phyloP scores from a whole-genome alignment of 2,888 invertebrate species.

The Antheraea yamamai region DNA sequence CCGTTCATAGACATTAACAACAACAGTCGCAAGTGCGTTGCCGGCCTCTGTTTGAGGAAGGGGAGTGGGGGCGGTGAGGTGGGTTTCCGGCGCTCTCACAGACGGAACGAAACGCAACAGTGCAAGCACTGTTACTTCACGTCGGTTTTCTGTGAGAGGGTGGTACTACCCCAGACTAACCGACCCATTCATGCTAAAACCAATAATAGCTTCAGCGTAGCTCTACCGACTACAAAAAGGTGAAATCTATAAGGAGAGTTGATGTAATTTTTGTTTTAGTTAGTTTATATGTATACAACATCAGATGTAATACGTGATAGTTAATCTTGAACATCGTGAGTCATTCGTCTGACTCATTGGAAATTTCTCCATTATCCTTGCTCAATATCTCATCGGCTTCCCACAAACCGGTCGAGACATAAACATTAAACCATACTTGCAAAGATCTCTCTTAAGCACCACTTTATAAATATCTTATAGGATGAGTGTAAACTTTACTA shows the following conservation, averaged over 20 bases:
- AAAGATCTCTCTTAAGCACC: neutral
- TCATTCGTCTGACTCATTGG: slow-evolving; percentile 67
- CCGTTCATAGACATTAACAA: too few species aligned
- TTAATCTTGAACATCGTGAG: slow-evolving; percentile 42
- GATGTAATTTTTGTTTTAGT: neutral
- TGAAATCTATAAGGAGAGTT: neutral
- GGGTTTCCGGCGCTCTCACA: too few species aligned
- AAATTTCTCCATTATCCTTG: slow-evolving; percentile 54
- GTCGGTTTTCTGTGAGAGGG: too few species aligned
- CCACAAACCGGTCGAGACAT: slow-evolving; percentile 49
- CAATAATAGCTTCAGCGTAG: too few species aligned
- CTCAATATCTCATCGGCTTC: slow-evolving; percentile 36
- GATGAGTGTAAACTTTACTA: neutral
- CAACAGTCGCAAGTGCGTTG: too few species aligned
- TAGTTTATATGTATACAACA: neutral
- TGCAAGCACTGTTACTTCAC: too few species aligned
- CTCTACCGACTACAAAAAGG: too few species aligned
- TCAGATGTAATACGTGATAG: neutral
- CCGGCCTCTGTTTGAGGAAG: too few species aligned
- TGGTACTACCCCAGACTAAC: too few species aligned
- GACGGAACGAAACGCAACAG: too few species aligned
- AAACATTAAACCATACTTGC: slow-evolving; percentile 35
- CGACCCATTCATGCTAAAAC: too few species aligned
- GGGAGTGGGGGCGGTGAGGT: too few species aligned
- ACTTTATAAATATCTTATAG: neutral